These are phyloP conservation scores for Emydocephalus ijimae DNA, from an alignment of 2,113 vertebrate genomes.

Conservation along the genomic window DNA sequence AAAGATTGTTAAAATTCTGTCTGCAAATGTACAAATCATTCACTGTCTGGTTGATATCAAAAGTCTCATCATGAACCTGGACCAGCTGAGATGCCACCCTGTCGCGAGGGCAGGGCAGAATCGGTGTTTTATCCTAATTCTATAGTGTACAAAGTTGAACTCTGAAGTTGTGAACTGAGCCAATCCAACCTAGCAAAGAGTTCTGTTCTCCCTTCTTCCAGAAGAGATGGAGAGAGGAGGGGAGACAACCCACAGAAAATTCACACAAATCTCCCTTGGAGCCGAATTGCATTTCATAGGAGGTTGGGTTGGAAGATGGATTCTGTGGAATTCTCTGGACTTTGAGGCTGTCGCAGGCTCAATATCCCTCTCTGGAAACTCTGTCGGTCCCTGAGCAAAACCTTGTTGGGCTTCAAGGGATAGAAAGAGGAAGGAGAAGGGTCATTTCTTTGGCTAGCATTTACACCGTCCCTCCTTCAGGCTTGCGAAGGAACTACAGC, in stretches of 20 bases:
- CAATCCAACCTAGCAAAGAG: not conserved
- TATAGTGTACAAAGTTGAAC: not conserved
- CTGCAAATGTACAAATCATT: not conserved
- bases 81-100: not conserved
- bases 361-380: not conserved
- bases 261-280: not conserved
- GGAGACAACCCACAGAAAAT: not conserved
- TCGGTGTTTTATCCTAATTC: not conserved
- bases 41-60: not conserved
- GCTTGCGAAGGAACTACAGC: not conserved
- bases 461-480: not conserved
- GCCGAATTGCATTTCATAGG: not conserved
- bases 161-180: not conserved
- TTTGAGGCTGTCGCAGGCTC: not conserved
- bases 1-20: not conserved
- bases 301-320: not conserved
- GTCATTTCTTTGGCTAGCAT: not conserved
- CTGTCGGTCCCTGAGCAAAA: not conserved
- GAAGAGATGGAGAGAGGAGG: not conserved
- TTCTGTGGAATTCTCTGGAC: not conserved
- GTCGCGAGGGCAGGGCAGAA: not conserved
- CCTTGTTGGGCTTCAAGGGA: not conserved
- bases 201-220: not conserved
- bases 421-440: not conserved
- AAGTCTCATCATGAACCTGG: not conserved